These are phyloP conservation scores for Heliangelus exortis DNA, from an alignment of 2,797 vertebrate species.

Conservation along the genomic window DNA sequence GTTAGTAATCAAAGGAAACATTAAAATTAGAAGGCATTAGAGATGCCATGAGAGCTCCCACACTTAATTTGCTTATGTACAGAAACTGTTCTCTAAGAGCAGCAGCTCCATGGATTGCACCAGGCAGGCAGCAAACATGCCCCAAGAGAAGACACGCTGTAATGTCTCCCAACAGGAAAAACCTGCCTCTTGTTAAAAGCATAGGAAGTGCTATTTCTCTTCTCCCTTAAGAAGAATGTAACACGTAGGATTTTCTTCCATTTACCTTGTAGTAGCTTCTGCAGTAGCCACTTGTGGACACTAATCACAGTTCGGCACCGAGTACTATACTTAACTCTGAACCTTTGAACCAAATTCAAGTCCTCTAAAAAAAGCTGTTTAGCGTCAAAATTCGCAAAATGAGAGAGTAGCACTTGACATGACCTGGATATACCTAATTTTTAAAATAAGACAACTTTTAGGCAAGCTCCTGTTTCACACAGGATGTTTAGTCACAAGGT, in stretches of 20 bases:
- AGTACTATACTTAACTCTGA: background rate
- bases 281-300: background rate
- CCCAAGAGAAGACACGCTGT: background rate
- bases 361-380: background rate
- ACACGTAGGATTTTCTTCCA: background rate
- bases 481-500: accelerated
- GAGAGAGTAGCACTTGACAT: background rate
- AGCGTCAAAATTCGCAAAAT: background rate
- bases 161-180: background rate
- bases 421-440: background rate
- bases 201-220: background rate
- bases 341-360: background rate
- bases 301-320: background rate
- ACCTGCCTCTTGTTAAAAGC: background rate
- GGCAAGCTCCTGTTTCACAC: background rate
- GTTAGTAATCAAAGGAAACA: background rate
- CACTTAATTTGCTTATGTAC: background rate
- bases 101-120: background rate
- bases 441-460: background rate
- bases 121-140: background rate
- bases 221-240: background rate
- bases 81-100: background rate
- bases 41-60: background rate
- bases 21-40: background rate
- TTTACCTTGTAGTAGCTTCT: background rate